Evolutionary conservation across 2,888 invertebrate genomes (phyloP).

Genomic region (Galerucella nymphaeae): DNA sequence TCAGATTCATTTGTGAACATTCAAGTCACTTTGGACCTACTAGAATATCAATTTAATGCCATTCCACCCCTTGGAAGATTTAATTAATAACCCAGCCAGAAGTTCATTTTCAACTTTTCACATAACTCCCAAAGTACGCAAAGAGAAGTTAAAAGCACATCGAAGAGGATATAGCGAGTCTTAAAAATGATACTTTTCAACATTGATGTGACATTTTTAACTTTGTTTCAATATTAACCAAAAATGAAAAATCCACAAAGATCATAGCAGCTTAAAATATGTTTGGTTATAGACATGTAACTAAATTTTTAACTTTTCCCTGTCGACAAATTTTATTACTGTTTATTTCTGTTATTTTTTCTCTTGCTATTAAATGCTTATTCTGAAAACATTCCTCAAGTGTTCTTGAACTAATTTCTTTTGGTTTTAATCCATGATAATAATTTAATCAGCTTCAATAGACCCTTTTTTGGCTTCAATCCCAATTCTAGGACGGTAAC

Average conservation of each 20-base stretch:
- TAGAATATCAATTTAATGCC: constrained; percentile 31
- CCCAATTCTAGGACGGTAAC: constrained; percentile 1
- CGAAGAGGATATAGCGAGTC: background rate
- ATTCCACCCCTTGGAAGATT: constrained; percentile 28
- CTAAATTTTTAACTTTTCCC: too few species aligned
- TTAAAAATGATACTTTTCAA: background rate
- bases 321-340: too few species aligned
- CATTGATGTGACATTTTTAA: background rate
- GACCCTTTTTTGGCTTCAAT: background rate
- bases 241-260: too few species aligned
- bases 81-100: constrained; percentile 38
- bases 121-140: constrained; percentile 34
- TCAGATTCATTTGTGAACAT: constrained; percentile 11
- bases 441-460: background rate
- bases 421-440: background rate
- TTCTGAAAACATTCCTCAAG: too few species aligned
- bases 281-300: too few species aligned
- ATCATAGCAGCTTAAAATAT: too few species aligned
- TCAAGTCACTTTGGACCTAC: constrained; percentile 22
- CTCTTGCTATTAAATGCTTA: too few species aligned
- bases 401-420: too few species aligned
- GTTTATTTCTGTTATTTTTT: too few species aligned
- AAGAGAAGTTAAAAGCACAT: background rate
- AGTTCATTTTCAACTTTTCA: constrained; percentile 34
- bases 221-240: too few species aligned